Evolutionary conservation across 2,797 vertebrate species (phyloP).

Genomic region (Petrocephalus schoutedeni): DNA sequence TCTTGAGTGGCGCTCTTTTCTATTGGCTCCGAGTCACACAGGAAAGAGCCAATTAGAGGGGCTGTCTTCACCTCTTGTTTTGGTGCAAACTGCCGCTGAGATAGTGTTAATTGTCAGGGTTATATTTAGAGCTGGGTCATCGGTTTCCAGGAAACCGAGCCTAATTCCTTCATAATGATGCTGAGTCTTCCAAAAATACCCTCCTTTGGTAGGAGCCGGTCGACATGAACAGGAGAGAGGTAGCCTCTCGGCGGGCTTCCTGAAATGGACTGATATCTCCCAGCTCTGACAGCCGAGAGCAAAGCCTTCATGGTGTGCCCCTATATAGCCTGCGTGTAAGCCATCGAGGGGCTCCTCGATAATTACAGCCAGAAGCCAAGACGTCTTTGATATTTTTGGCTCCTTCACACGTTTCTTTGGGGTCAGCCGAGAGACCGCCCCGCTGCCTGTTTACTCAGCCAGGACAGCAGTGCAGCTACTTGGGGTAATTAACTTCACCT

Average conservation of each 20-base stretch:
- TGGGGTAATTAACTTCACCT: neutral
- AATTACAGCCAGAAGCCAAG: neutral
- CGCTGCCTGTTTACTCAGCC: neutral
- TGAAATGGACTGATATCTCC: conserved; percentile 22
- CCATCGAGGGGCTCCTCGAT: neutral
- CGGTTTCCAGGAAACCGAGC: conserved; percentile 42
- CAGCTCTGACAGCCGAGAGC: neutral
- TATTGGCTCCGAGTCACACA: conserved; percentile 56
- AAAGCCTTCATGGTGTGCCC: neutral
- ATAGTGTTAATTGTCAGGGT: conserved; percentile 51
- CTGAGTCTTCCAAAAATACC: conserved; percentile 39
- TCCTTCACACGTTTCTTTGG: neutral
- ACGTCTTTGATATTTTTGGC: neutral
- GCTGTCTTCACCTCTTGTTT: conserved; percentile 43
- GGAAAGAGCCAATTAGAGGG: conserved; percentile 72
- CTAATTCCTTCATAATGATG: conserved; percentile 47
- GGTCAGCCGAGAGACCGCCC: neutral
- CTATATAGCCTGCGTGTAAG: neutral
- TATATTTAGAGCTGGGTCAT: conserved; percentile 55
- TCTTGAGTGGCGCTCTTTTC: conserved; percentile 16
- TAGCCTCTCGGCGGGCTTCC: conserved; percentile 20
- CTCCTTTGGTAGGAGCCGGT: conserved; percentile 27
- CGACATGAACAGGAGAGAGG: neutral
- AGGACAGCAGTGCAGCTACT: neutral
- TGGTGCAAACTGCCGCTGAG: conserved; percentile 34